Percentiles rank a stretch among this genome's conserved stretches.
phyloP scores from a whole-genome alignment of 2,888 invertebrate genomes.

The Caenorhabditis virilis region DNA sequence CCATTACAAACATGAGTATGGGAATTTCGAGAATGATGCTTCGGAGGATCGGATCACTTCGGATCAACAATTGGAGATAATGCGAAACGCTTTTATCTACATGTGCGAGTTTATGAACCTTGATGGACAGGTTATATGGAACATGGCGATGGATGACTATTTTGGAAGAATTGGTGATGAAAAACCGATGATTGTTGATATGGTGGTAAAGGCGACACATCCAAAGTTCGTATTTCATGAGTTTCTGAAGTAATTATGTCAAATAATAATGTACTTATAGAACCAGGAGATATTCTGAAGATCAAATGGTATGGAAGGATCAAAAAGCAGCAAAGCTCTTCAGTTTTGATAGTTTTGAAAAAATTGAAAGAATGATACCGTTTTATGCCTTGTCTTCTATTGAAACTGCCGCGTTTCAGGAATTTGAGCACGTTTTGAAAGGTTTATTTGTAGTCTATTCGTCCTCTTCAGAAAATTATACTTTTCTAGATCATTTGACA shows the following conservation, averaged over 20 bases:
- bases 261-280: slow-evolving; percentile 14
- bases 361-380: slow-evolving; percentile 19
- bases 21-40: slow-evolving; percentile 42
- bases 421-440: too few species aligned
- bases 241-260: not conserved
- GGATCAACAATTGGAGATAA: slow-evolving; percentile 10
- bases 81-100: slow-evolving; percentile 49
- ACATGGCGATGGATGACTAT: slow-evolving; percentile 33
- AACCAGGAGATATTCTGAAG: slow-evolving; percentile 21
- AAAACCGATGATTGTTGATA: not conserved
- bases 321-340: slow-evolving; percentile 11
- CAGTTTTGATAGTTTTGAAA: slow-evolving; percentile 10
- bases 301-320: slow-evolving; percentile 38
- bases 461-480: too few species aligned
- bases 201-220: slow-evolving; percentile 26
- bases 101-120: slow-evolving; percentile 63
- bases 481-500: slow-evolving; percentile 10
- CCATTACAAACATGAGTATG: slow-evolving; percentile 55
- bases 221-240: slow-evolving; percentile 12
- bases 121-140: slow-evolving; percentile 58
- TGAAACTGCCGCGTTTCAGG: too few species aligned
- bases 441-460: too few species aligned
- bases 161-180: slow-evolving; percentile 4
- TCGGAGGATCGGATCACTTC: slow-evolving; percentile 2
- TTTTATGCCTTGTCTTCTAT: slow-evolving; percentile 20